These are phyloP conservation scores for Mobula birostris DNA, from an alignment of 2,113 vertebrate genomes.

Conservation along the genomic window DNA sequence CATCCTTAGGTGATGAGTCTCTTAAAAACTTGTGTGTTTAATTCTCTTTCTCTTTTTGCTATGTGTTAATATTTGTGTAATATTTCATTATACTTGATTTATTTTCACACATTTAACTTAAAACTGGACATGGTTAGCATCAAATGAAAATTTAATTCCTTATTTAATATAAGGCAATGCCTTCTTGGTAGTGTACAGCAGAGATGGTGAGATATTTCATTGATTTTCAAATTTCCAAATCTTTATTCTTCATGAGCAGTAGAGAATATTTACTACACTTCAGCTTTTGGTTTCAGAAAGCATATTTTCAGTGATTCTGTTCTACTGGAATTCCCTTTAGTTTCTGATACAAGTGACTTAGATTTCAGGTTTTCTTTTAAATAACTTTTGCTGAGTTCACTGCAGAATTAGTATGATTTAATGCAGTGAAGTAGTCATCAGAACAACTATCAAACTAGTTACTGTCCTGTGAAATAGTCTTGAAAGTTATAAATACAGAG, in stretches of 20 bases:
- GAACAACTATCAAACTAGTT: background rate
- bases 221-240: background rate
- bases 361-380: background rate
- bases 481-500: background rate
- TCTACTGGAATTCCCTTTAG: background rate
- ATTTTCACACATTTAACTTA: background rate
- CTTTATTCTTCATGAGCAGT: background rate
- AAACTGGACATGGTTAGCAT: background rate
- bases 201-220: background rate
- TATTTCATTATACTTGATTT: background rate
- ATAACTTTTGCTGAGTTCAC: background rate
- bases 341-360: background rate
- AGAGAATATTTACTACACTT: background rate
- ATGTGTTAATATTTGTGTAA: background rate
- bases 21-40: background rate
- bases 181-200: background rate
- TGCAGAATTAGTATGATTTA: background rate
- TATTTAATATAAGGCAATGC: background rate
- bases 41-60: background rate
- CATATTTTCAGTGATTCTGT: background rate
- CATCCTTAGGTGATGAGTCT: slow-evolving; percentile 21
- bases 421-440: background rate
- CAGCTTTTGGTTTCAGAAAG: background rate
- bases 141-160: background rate
- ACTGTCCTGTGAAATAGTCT: background rate